phyloP scores from a whole-genome alignment of 1,140 invertebrate species.

The Lutraria rhynchaena region DNA sequence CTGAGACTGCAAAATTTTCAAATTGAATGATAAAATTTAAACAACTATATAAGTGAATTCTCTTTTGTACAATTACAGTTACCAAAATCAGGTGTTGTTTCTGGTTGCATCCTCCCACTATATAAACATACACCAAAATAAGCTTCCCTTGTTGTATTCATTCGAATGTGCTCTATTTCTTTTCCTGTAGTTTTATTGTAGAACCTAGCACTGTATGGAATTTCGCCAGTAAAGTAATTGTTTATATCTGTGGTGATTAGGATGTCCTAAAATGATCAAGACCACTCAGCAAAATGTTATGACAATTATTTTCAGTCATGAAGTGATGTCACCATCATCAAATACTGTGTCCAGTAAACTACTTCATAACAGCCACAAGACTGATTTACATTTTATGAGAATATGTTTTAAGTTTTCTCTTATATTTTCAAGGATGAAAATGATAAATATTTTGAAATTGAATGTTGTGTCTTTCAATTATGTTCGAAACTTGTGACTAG shows the following conservation, averaged over 20 bases:
- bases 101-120: not conserved
- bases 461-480: no score
- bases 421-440: no score
- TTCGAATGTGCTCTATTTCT: not conserved
- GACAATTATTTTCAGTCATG: no score
- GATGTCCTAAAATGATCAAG: slow-evolving; percentile 36
- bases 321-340: no score
- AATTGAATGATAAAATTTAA: not conserved
- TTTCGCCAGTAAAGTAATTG: not conserved
- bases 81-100: slow-evolving; percentile 3
- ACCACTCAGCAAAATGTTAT: no score
- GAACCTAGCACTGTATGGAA: not conserved
- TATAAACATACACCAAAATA: slow-evolving; percentile 39
- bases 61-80: no score
- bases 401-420: no score
- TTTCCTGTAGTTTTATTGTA: slow-evolving; percentile 32
- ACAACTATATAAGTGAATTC: not conserved
- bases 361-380: no score
- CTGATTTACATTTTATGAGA: no score
- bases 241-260: slow-evolving; percentile 34
- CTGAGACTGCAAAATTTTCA: not conserved
- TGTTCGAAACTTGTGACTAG: no score
- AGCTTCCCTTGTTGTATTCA: not conserved
- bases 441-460: no score
- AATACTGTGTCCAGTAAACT: no score